These are phyloP conservation scores for Pegoplata infirma DNA, from an alignment of 2,888 invertebrate genomes.

Conservation along the genomic window DNA sequence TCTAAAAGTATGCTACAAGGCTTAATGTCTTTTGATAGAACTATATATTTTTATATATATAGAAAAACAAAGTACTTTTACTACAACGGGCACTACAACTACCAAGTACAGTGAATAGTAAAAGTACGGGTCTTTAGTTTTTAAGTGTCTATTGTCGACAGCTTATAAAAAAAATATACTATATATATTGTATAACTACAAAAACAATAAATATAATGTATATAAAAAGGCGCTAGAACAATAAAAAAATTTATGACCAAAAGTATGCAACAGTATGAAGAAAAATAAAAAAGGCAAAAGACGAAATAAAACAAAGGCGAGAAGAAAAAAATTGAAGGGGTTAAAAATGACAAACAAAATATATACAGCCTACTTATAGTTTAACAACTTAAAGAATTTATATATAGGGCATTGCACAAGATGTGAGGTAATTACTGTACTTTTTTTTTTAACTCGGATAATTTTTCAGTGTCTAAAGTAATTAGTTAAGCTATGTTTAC, in stretches of 20 bases:
- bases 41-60: no score
- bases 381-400: no score
- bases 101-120: not conserved
- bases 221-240: slow-evolving; percentile 47
- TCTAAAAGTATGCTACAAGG: slow-evolving; percentile 50
- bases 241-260: slow-evolving; percentile 43
- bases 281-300: slow-evolving; percentile 17
- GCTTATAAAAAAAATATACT: slow-evolving; percentile 22
- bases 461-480: no score
- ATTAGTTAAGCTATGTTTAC: no score
- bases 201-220: slow-evolving; percentile 46
- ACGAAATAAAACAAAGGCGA: slow-evolving; percentile 38
- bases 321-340: slow-evolving; percentile 49
- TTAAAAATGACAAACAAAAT: slow-evolving; percentile 33
- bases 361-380: no score
- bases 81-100: no score
- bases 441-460: no score
- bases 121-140: slow-evolving; percentile 48
- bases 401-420: no score
- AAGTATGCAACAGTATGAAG: slow-evolving; percentile 50
- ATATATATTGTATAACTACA: slow-evolving; percentile 23
- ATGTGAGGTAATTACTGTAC: no score
- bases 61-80: slow-evolving; percentile 35
- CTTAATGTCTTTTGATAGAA: slow-evolving; percentile 21
- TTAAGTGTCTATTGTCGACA: slow-evolving; percentile 57